Percentiles rank a stretch among this genome's conserved stretches.
Conservation (phyloP, 2,113 vertebrate species). For the Gymnarchus niloticus region DNA sequence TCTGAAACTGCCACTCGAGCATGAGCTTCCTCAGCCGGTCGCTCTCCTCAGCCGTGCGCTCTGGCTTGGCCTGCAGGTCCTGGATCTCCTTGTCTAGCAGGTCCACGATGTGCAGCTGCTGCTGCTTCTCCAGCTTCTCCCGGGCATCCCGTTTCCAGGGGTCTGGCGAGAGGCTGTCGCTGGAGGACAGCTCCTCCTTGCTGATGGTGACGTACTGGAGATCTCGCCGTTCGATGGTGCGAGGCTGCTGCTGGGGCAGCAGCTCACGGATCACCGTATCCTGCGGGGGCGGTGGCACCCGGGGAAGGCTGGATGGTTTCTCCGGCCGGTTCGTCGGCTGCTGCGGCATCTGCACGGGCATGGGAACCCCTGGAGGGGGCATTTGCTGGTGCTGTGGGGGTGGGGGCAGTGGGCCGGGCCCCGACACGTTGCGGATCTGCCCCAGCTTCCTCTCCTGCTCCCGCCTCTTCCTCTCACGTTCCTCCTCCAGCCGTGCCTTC, state of each 20-base stretch:
- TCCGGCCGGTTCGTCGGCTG: conserved; percentile 53
- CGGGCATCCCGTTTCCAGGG: conserved; percentile 94
- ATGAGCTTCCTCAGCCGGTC: conserved; percentile 92
- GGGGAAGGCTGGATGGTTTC: conserved; percentile 71
- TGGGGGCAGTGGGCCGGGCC: conserved; percentile 50
- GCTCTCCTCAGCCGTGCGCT: conserved; percentile 84
- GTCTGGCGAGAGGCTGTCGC: conserved; percentile 90
- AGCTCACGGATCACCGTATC: conserved; percentile 94
- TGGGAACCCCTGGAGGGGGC: conserved; percentile 42
- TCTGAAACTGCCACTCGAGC: conserved; percentile 99
- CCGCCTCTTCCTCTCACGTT: conserved; percentile 85
- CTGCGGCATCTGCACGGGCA: conserved; percentile 50
- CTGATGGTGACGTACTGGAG: conserved; percentile 92
- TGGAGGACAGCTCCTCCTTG: conserved; percentile 81
- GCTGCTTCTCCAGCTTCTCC: conserved; percentile 96
- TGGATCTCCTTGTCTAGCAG: conserved; percentile 95
- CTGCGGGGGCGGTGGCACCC: conserved; percentile 56
- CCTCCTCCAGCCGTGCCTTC: conserved; percentile 92
- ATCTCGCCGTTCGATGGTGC: conserved; percentile 91
- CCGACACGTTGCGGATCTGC: conserved; percentile 73
- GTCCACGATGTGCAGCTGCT: conserved; percentile 94
- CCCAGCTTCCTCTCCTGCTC: conserved; percentile 93
- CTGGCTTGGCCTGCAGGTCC: conserved; percentile 83
- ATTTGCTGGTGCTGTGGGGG: conserved; percentile 54
- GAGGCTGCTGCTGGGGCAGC: conserved; percentile 91